Conservation (phyloP, 2,888 invertebrate species). For the Drosophila antonietae region DNA sequence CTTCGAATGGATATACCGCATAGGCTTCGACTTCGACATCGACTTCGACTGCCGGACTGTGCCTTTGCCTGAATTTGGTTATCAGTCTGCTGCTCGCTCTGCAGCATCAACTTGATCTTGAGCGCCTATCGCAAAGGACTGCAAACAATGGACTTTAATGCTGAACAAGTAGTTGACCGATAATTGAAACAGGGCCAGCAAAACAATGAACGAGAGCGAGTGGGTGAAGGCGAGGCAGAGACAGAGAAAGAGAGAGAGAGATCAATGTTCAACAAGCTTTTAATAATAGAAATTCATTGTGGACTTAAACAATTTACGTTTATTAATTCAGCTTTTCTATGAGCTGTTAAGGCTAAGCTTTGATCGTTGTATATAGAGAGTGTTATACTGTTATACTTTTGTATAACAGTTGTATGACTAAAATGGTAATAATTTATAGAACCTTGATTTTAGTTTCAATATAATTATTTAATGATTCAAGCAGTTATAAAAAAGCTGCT, state of each 20-base stretch:
- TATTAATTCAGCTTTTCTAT: background rate
- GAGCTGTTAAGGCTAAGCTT: background rate
- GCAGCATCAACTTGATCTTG: slow-evolving; percentile 13
- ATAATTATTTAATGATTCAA: too few species aligned
- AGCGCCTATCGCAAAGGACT: slow-evolving; percentile 9
- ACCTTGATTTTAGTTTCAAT: too few species aligned
- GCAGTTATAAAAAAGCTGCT: too few species aligned
- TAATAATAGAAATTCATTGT: slow-evolving; percentile 9
- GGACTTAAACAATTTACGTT: background rate
- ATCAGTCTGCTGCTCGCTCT: slow-evolving; percentile 32
- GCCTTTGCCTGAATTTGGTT: slow-evolving; percentile 26
- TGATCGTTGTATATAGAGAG: too few species aligned
- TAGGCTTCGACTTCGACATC: slow-evolving; percentile 9
- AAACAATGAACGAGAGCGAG: slow-evolving; percentile 2
- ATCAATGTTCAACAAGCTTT: background rate
- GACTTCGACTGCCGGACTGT: background rate
- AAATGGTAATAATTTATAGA: too few species aligned
- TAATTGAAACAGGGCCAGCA: slow-evolving; percentile 41
- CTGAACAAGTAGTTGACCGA: slow-evolving; percentile 52
- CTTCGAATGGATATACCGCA: slow-evolving; percentile 40
- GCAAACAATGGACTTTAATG: slow-evolving; percentile 42
- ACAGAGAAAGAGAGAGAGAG: background rate
- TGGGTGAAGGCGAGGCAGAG: background rate
- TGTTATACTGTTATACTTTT: background rate
- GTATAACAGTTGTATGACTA: background rate